Evolutionary conservation across 2,797 vertebrate genomes (phyloP).

Genomic region (Pangasius krempfi): DNA sequence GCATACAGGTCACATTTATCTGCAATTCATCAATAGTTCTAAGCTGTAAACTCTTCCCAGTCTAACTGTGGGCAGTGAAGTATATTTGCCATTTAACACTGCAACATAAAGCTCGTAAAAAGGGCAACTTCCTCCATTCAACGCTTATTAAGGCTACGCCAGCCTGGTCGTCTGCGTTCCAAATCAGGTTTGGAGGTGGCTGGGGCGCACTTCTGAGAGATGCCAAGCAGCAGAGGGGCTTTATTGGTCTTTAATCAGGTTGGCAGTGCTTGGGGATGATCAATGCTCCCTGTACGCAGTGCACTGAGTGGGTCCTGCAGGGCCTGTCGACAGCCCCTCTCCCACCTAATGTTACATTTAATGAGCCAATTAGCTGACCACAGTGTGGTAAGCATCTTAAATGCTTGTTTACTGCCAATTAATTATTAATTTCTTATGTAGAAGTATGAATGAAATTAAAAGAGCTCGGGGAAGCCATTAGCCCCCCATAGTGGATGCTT

Average conservation of each 20-base stretch:
- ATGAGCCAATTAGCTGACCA: constrained; percentile 85
- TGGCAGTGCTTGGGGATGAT: constrained; percentile 75
- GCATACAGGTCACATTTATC: constrained; percentile 11
- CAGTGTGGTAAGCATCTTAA: constrained; percentile 81
- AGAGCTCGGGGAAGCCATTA: constrained; percentile 79
- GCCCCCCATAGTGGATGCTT: constrained; percentile 80
- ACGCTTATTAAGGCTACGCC: constrained; percentile 39
- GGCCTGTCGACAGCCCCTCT: constrained; percentile 76
- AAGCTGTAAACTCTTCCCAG: not conserved
- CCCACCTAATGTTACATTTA: constrained; percentile 82
- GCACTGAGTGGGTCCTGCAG: constrained; percentile 76
- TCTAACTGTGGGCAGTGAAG: constrained; percentile 21
- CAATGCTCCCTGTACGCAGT: constrained; percentile 77
- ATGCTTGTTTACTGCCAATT: constrained; percentile 84
- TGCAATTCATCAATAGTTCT: constrained; percentile 24
- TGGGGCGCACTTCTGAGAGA: constrained; percentile 65
- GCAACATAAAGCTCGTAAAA: constrained; percentile 49
- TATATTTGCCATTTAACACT: constrained; percentile 71
- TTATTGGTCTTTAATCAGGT: constrained; percentile 81
- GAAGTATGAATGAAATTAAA: constrained; percentile 86
- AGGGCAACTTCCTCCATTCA: constrained; percentile 49
- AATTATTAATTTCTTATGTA: constrained; percentile 85
- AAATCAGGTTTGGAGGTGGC: constrained; percentile 65
- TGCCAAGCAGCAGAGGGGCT: constrained; percentile 65
- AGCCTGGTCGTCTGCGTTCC: constrained; percentile 38